Conservation (phyloP, 2,888 invertebrate species). For the Teinopalpus imperialis region DNA sequence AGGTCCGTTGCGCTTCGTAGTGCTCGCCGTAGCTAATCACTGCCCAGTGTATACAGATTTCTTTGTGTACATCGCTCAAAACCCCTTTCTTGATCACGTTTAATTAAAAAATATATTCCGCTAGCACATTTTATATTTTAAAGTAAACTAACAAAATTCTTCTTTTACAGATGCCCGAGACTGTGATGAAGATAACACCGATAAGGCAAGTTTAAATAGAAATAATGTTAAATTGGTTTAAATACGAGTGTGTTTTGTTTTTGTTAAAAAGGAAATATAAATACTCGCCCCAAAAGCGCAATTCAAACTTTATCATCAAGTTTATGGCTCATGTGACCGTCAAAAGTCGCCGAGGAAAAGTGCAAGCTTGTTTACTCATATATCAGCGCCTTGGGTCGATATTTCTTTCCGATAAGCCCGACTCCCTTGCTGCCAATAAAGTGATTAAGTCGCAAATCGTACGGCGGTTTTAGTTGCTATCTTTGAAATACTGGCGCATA, state of each 20-base stretch:
- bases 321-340: constrained; percentile 76
- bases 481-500: constrained; percentile 30
- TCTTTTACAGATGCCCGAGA: constrained; percentile 71
- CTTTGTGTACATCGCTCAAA: constrained; percentile 61
- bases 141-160: constrained; percentile 25
- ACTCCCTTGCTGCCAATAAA: constrained; percentile 79
- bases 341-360: constrained; percentile 71
- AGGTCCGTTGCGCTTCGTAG: constrained; percentile 67
- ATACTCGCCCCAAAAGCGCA: constrained; percentile 57
- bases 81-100: constrained; percentile 61
- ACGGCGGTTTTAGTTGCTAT: constrained; percentile 40
- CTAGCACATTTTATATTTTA: constrained; percentile 8
- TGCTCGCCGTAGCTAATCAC: constrained; percentile 72
- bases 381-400: constrained; percentile 66
- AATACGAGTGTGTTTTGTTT: too few relatives aligned
- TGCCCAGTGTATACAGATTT: constrained; percentile 50
- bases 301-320: constrained; percentile 68
- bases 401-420: constrained; percentile 75
- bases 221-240: too few relatives aligned
- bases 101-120: constrained; percentile 31
- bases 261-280: too few relatives aligned
- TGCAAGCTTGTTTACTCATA: constrained; percentile 80
- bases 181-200: constrained; percentile 56
- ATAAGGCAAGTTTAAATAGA: constrained; percentile 50
- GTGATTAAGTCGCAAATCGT: constrained; percentile 82